These are phyloP conservation scores for Stichopus chloronotus DNA, from an alignment of 35 echinoderm and acorn worm genomes.

Conservation along the genomic window DNA sequence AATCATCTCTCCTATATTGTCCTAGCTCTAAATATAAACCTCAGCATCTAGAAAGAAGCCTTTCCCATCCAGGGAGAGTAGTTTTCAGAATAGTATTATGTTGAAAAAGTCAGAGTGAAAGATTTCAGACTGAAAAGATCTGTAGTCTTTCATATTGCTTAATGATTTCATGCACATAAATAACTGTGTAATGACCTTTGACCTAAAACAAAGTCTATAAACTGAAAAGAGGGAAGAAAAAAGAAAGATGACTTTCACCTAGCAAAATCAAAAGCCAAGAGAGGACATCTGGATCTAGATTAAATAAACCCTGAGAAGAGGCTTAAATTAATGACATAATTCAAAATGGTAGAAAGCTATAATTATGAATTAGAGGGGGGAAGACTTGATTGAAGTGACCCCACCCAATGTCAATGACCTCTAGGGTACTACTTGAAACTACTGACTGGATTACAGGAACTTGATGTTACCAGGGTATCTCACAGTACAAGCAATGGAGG, in stretches of 20 bases:
- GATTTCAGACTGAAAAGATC: too few species aligned
- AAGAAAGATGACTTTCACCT: not conserved
- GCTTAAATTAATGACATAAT: not conserved
- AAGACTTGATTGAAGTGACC: not conserved
- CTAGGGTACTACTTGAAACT: not conserved
- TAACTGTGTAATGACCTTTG: not conserved
- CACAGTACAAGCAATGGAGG: too few species aligned
- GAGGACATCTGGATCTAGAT: not conserved
- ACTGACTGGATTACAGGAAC: not conserved
- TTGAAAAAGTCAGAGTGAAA: too few species aligned
- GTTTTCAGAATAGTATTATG: too few species aligned
- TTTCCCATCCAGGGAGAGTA: too few species aligned
- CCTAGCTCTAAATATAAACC: too few species aligned
- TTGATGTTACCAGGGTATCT: too few species aligned
- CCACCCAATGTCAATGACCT: constrained; percentile 8
- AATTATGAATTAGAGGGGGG: not conserved
- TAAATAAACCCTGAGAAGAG: not conserved
- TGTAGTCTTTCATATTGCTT: too few species aligned
- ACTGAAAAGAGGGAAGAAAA: not conserved
- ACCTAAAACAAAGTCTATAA: not conserved
- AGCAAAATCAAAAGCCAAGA: not conserved
- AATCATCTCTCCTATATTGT: too few species aligned
- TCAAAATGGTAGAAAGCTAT: not conserved
- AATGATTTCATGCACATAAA: not conserved
- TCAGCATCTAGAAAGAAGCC: too few species aligned